A percentile compares a stretch with the other conserved stretches of the same genome.
These are phyloP conservation scores for Chelon labrosus DNA, from an alignment of 2,797 vertebrate species.

Conservation along the genomic window DNA sequence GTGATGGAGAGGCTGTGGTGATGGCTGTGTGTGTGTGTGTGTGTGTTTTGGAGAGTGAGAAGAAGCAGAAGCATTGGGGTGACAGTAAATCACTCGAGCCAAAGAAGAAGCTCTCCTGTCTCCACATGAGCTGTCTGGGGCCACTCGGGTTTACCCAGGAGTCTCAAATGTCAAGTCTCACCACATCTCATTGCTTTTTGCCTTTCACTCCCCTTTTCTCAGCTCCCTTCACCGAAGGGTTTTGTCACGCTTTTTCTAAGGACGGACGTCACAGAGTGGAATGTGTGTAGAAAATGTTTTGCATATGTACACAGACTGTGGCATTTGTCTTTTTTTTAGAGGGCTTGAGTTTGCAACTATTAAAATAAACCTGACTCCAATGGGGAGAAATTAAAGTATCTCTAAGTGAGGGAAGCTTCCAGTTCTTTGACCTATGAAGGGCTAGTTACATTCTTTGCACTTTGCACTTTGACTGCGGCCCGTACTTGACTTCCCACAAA, in stretches of 20 bases:
- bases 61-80: constrained; percentile 28
- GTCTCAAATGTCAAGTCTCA: constrained; percentile 58
- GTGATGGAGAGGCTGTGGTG: constrained; percentile 9
- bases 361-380: constrained; percentile 57
- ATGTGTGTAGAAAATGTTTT: neutral
- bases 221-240: neutral
- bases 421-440: constrained; percentile 11
- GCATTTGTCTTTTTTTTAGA: neutral
- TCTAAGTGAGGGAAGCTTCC: neutral
- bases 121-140: constrained; percentile 29
- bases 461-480: constrained; percentile 21
- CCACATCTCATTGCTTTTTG: constrained; percentile 15
- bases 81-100: constrained; percentile 59
- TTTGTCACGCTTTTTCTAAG: constrained; percentile 6
- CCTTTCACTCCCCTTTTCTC: constrained; percentile 11
- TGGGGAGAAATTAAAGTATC: constrained; percentile 34
- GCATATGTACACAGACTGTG: neutral
- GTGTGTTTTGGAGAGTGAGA: constrained; percentile 19
- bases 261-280: neutral
- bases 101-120: constrained; percentile 40
- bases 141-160: constrained; percentile 46
- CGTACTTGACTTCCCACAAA: constrained; percentile 22
- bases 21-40: constrained; percentile 2
- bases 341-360: neutral
- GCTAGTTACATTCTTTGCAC: constrained; percentile 19